Conservation (phyloP, 2,113 vertebrate species). For the Lophotis ruficrista region DNA sequence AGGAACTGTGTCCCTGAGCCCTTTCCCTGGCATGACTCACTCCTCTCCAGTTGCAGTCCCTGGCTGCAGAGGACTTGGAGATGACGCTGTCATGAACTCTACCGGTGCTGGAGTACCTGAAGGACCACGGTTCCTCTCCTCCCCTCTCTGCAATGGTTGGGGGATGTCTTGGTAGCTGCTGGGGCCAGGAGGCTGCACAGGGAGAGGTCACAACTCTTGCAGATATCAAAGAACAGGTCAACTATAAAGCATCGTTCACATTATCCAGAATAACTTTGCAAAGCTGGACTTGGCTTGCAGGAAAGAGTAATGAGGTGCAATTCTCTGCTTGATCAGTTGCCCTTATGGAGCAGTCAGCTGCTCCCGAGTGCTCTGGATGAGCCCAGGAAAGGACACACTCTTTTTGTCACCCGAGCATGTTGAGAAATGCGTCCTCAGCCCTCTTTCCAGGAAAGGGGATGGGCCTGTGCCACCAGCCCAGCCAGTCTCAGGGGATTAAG, state of each 20-base stretch:
- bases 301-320: background rate
- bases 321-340: background rate
- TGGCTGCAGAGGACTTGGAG: background rate
- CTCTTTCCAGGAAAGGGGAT: background rate
- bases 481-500: background rate
- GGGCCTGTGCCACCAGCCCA: background rate
- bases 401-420: background rate
- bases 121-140: background rate
- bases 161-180: background rate
- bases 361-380: background rate
- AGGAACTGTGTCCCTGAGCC: rapidly evolving
- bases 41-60: background rate
- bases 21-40: background rate
- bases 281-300: background rate
- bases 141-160: rapidly evolving
- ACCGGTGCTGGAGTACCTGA: background rate
- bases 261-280: background rate
- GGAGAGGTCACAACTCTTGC: background rate
- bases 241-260: background rate
- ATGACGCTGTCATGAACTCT: background rate
- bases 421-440: background rate
- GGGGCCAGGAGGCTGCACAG: rapidly evolving
- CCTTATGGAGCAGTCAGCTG: background rate
- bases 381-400: background rate
- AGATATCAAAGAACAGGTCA: background rate